Evolutionary conservation across 1,140 invertebrate species (phyloP), one percentile per base, ranked within the genome.

Genomic region (Listronotus bonariensis): DNA sequence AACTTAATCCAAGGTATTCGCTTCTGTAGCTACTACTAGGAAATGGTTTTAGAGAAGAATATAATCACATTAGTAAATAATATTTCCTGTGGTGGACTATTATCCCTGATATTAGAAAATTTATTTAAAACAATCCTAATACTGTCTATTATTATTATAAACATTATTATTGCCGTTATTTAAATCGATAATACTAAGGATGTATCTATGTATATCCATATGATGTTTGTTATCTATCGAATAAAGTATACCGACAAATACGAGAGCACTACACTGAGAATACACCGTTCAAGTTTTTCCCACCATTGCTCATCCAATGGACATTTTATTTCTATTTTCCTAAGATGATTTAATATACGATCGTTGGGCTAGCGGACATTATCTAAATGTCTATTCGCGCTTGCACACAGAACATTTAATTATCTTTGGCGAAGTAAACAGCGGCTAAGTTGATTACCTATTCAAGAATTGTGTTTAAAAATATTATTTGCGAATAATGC

Each of bases 271-370:
- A 55, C 48, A 74, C 73, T 74, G 73, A 74, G 73, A 74, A 74
- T 72, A 72, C 70, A 74, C 69, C 68, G 68, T 69, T 67, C 70
- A 54, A 73, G 68, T 74, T 74, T 70, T 74, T 74, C 73, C 73
- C 73, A 74, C 73, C 71, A 70, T 74, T 68, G 73, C 70, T 74
- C 73, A 74, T 74, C 70, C 57, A 64, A 67, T 68, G 65, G 63
- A 64, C 66, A 71, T 60, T 70, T 72, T 68, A 67, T 69, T 73
- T 72, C 67, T 72, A 69, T 72, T 74, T 74, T 18, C 70, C 68
- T 55, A 60, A 56, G 60, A 73, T 73, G 71, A 73, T 74, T 74
- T 74, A 74, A 74, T 72, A 71, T 66, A 68, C 72, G 70, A 73
- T 73, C 69, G 69, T 67, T 73, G 59, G 67, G 58, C 60, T 62